Evolutionary conservation across 2,888 invertebrate species (phyloP).

Genomic region (Creontiades dilutus): DNA sequence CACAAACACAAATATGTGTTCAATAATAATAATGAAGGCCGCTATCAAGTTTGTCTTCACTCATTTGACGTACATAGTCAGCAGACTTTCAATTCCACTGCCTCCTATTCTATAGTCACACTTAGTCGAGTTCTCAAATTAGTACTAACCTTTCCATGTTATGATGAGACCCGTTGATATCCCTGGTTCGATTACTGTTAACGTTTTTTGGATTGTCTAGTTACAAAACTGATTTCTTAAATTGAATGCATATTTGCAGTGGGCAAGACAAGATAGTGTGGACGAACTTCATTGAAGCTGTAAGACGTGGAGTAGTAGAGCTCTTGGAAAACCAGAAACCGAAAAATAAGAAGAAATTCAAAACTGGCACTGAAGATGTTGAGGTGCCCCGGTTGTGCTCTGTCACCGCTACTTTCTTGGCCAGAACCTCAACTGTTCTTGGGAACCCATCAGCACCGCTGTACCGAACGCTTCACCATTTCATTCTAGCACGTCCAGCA

Average conservation of each 20-base stretch:
- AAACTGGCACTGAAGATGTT: neutral
- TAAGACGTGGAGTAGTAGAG: conserved; percentile 82
- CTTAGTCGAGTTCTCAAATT: no score
- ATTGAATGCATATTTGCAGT: conserved; percentile 76
- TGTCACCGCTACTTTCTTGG: conserved; percentile 85
- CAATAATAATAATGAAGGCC: no score
- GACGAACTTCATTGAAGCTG: conserved; percentile 84
- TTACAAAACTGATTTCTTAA: conserved; percentile 36
- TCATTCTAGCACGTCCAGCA: conserved; percentile 87
- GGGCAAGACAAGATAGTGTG: conserved; percentile 85
- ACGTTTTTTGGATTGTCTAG: no score
- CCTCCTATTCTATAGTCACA: no score
- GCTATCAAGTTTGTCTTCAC: no score
- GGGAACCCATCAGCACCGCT: conserved; percentile 87
- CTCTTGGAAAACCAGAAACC: conserved; percentile 74
- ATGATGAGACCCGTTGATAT: no score
- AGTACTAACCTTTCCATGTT: no score
- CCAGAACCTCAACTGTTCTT: conserved; percentile 85
- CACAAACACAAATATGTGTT: no score
- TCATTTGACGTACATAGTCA: no score
- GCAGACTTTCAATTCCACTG: no score
- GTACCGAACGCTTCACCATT: conserved; percentile 88
- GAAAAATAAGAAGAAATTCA: conserved; percentile 73
- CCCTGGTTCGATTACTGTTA: no score
- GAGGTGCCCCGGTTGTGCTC: conserved; percentile 80